Evolutionary conservation across 2,888 invertebrate genomes (phyloP), one percentile per base, ranked within the genome.

Genomic region (Bellardia bayeri): DNA sequence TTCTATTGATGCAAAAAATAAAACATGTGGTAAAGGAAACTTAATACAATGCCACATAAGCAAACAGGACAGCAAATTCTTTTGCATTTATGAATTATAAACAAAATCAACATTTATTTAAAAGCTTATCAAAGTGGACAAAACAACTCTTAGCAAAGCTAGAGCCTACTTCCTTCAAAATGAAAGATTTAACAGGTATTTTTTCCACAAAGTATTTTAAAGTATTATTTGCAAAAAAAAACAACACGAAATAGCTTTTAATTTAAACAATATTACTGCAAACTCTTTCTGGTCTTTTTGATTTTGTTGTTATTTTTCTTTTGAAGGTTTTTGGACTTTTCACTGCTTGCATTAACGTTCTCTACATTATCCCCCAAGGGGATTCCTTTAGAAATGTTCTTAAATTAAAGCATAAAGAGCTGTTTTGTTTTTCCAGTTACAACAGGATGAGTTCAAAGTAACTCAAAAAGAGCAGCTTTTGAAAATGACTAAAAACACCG

Each of bases 111-210:
- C 8, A 16, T 72, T 69, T 71, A 49, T 30, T 13, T 13, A 54
- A 33, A 8, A 72, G 72, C 63, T 72, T 64, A 71, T 54, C 42
- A 80, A 81, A 64, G 72, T 30, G 51, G 7, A 63, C 37, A 37
- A 51, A 6, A n/a, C 0, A 30, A 54, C 3, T 42, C 68, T 54
- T 54, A 63, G 71, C 11, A 74, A 14, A 13, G 11, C 45, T 33
- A 0, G 45, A 11, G 3, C 16, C 7, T 45, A 37, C n/a, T 66
- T 30, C 23, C 69, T 23, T 2, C 3, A 63, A 54, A 72, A 30
- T 30, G 23, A 9, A 81, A 45, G 5, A 37, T 56, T 45, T 14
- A 7, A 56, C 23, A 11, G 14, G 51, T 2, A 30, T 14, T 30
- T 54, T 33, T 61, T 16, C 9, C 7, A 13, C 14, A 42, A 74